A percentile compares a stretch with the other conserved stretches of the same genome.
Evolutionary conservation across 2,888 invertebrate species (phyloP).

Genomic region (Temnothorax unifasciatus): DNA sequence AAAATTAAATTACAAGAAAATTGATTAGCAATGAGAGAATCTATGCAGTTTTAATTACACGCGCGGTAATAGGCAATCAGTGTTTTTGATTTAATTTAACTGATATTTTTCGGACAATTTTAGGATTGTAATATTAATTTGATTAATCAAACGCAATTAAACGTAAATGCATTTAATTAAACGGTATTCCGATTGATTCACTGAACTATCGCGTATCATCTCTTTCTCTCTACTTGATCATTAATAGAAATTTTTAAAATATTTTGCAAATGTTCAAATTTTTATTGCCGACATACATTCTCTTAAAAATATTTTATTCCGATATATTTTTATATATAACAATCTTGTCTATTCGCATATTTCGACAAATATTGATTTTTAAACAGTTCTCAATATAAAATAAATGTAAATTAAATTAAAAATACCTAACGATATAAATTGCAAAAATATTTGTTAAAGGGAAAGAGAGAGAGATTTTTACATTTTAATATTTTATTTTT

Average conservation of each 20-base stretch:
- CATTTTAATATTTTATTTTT: neutral
- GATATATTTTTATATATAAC: neutral
- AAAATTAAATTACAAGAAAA: constrained; percentile 24
- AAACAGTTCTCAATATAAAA: neutral
- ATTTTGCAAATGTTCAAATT: neutral
- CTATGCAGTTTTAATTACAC: constrained; percentile 3
- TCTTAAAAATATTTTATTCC: neutral
- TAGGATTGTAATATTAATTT: neutral
- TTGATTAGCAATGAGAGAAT: neutral
- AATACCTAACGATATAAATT: neutral
- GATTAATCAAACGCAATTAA: constrained; percentile 23
- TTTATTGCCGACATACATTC: neutral
- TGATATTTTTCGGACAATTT: constrained; percentile 8
- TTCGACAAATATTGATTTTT: neutral
- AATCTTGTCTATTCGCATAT: neutral
- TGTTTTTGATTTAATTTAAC: constrained; percentile 27
- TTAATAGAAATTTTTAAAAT: neutral
- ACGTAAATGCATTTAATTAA: neutral
- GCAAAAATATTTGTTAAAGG: neutral
- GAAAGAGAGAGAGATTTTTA: neutral
- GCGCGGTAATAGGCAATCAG: neutral
- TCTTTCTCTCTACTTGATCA: neutral
- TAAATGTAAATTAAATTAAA: neutral
- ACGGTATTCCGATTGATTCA: neutral
- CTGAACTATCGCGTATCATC: neutral